Conservation (phyloP, 2,888 invertebrate genomes). For the Ecdyonurus torrentis region DNA sequence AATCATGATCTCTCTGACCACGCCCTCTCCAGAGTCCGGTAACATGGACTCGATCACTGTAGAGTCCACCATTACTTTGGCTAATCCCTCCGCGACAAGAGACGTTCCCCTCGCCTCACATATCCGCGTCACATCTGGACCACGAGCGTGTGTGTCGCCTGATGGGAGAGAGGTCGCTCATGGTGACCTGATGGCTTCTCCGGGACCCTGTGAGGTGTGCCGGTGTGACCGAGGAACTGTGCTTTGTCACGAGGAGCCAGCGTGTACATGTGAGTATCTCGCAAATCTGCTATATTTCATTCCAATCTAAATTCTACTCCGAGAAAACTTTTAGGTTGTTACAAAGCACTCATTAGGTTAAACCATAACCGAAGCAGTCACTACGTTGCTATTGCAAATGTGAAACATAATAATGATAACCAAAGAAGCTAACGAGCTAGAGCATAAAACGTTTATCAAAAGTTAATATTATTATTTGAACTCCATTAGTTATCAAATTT, state of each 20-base stretch:
- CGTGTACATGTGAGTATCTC: constrained; percentile 25
- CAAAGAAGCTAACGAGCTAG: no score
- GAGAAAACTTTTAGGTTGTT: no score
- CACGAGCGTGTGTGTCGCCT: constrained; percentile 11
- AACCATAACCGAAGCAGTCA: no score
- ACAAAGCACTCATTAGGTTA: no score
- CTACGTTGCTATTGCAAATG: no score
- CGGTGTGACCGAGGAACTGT: constrained; percentile 40
- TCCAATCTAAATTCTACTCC: no score
- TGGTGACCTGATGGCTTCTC: constrained; percentile 33
- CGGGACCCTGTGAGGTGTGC: constrained; percentile 35
- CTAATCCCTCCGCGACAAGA: background rate
- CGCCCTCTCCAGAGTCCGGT: background rate
- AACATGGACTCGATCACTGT: background rate
- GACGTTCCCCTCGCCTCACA: background rate
- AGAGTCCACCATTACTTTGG: background rate
- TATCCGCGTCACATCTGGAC: background rate
- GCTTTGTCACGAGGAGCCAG: constrained; percentile 34
- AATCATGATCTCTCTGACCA: background rate
- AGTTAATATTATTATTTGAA: no score
- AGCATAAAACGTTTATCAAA: no score
- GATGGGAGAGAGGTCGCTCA: constrained; percentile 31
- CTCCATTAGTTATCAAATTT: no score
- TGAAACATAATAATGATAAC: no score
- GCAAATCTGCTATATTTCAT: no score